These are phyloP conservation scores for Bellardia pandia DNA, from an alignment of 2,888 invertebrate species.

Conservation along the genomic window DNA sequence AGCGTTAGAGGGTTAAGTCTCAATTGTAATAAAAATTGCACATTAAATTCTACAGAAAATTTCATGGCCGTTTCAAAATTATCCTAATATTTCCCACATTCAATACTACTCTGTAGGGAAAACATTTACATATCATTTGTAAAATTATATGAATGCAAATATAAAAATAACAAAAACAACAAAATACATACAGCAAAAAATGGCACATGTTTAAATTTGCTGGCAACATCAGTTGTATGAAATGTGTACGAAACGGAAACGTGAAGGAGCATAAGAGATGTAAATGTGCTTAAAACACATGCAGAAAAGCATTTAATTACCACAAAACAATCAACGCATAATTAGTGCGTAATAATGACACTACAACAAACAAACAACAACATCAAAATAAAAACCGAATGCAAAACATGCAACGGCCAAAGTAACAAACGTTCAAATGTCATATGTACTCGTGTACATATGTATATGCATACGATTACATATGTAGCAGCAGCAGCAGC, in stretches of 20 bases:
- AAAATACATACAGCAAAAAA: conserved; percentile 24
- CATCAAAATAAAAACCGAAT: neutral
- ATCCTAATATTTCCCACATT: neutral
- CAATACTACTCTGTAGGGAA: neutral
- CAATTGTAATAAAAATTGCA: too few species aligned
- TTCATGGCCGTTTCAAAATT: neutral
- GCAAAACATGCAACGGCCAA: conserved; percentile 26
- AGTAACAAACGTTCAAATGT: conserved; percentile 9
- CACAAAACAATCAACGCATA: conserved; percentile 73
- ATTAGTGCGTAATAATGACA: conserved; percentile 71
- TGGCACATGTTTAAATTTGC: conserved; percentile 52
- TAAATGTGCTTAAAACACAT: conserved; percentile 67
- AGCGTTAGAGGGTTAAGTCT: too few species aligned
- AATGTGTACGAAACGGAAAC: conserved; percentile 20
- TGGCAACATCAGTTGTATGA: conserved; percentile 16
- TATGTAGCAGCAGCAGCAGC: too few species aligned
- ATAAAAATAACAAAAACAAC: neutral
- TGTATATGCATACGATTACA: neutral
- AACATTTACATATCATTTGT: neutral
- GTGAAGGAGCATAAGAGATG: conserved; percentile 49
- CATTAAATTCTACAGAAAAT: neutral
- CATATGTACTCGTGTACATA: neutral
- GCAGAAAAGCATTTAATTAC: conserved; percentile 71
- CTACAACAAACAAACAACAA: conserved; percentile 30
- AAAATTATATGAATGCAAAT: neutral